These are phyloP conservation scores for Prionace glauca DNA, from an alignment of 2,797 vertebrate species.

Conservation along the genomic window DNA sequence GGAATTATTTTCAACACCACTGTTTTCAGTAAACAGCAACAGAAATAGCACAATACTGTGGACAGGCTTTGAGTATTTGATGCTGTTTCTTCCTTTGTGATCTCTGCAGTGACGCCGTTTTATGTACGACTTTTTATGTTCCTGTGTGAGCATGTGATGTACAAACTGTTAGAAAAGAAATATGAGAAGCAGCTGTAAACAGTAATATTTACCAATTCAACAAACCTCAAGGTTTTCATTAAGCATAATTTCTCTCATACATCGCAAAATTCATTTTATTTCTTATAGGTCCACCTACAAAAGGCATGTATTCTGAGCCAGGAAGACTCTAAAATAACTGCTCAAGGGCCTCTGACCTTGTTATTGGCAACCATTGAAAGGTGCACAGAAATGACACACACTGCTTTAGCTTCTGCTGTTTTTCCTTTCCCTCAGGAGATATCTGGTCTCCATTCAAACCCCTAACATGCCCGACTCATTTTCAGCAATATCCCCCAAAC, in stretches of 20 bases:
- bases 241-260: neutral
- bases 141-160: neutral
- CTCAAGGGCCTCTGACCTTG: neutral
- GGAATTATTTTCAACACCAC: neutral
- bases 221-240: neutral
- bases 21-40: conserved; percentile 2
- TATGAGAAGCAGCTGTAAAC: neutral
- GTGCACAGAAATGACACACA: neutral
- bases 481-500: neutral
- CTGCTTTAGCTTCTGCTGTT: neutral
- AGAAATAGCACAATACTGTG: neutral
- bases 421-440: neutral
- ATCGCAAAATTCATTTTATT: neutral
- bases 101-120: neutral
- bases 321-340: neutral
- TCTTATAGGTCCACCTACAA: neutral
- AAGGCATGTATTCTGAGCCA: neutral
- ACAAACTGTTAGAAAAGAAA: neutral
- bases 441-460: neutral
- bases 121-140: neutral
- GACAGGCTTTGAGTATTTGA: neutral
- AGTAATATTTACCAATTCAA: neutral
- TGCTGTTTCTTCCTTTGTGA: neutral
- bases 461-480: neutral
- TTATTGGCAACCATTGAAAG: neutral